phyloP scores from a whole-genome alignment of 1,140 invertebrate species.

The Apis florea region DNA sequence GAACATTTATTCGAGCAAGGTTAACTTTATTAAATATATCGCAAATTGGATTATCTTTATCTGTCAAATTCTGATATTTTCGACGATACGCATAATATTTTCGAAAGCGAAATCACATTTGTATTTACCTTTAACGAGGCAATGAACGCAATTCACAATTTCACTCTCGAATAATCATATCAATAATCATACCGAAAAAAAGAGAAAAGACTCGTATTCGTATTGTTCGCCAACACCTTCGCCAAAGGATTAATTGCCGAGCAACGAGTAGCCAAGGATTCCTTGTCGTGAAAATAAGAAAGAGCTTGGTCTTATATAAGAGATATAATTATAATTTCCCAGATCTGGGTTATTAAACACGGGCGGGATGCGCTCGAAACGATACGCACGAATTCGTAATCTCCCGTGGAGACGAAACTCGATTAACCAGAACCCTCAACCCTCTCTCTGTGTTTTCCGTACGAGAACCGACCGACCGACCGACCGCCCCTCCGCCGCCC shows the following conservation, averaged over 20 bases:
- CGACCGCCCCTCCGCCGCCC: no score
- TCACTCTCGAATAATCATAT: not conserved
- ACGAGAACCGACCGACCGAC: slow-evolving; percentile 45
- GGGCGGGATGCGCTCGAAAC: slow-evolving; percentile 27
- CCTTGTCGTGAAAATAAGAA: no score
- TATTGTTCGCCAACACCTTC: no score
- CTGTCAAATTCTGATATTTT: not conserved
- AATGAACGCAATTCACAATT: not conserved
- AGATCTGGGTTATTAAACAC: not conserved
- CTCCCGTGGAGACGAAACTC: slow-evolving; percentile 60
- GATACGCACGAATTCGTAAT: slow-evolving; percentile 53
- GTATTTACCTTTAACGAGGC: not conserved
- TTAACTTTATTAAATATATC: not conserved
- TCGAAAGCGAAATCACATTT: not conserved
- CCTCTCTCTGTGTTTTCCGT: slow-evolving; percentile 62
- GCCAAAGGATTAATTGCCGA: no score
- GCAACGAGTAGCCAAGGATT: no score
- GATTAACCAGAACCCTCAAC: slow-evolving; percentile 60
- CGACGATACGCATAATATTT: not conserved
- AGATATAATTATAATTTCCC: slow-evolving; percentile 21
- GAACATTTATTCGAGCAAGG: not conserved
- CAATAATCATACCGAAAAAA: no score
- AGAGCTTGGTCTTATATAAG: no score
- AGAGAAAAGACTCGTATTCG: no score
- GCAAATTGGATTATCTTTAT: not conserved